Conservation (phyloP, 2,113 vertebrate species). For the Aythya baeri region DNA sequence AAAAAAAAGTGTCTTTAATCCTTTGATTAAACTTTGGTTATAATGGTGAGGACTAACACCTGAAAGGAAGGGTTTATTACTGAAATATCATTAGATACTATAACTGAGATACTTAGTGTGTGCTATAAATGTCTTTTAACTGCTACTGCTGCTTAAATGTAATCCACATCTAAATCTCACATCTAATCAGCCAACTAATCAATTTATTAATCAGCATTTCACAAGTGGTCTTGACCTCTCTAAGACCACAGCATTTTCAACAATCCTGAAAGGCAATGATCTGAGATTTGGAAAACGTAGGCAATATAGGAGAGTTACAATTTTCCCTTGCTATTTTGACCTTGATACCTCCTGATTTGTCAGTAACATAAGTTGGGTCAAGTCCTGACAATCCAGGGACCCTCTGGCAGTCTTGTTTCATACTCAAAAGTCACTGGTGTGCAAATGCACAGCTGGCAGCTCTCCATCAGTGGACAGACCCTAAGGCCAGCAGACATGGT, state of each 20-base stretch:
- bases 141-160: not conserved
- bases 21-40: conserved; percentile 49
- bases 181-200: conserved; percentile 35
- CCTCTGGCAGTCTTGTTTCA: not conserved
- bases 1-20: conserved; percentile 48
- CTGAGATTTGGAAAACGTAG: not conserved
- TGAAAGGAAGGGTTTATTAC: conserved; percentile 33
- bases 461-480: fast-evolving
- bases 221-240: not conserved
- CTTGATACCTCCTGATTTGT: conserved; percentile 31
- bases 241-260: not conserved
- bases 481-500: not conserved
- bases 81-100: conserved; percentile 22
- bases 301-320: not conserved
- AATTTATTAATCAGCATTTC: conserved; percentile 23
- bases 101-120: not conserved
- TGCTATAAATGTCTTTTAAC: conserved; percentile 36
- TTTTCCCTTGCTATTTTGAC: conserved; percentile 59
- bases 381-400: not conserved
- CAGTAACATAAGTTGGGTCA: not conserved
- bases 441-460: not conserved
- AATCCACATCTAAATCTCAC: conserved; percentile 24
- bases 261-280: not conserved
- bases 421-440: not conserved
- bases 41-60: not conserved